Evolutionary conservation across 2,797 vertebrate genomes (phyloP).

Genomic region (Lophius americanus): DNA sequence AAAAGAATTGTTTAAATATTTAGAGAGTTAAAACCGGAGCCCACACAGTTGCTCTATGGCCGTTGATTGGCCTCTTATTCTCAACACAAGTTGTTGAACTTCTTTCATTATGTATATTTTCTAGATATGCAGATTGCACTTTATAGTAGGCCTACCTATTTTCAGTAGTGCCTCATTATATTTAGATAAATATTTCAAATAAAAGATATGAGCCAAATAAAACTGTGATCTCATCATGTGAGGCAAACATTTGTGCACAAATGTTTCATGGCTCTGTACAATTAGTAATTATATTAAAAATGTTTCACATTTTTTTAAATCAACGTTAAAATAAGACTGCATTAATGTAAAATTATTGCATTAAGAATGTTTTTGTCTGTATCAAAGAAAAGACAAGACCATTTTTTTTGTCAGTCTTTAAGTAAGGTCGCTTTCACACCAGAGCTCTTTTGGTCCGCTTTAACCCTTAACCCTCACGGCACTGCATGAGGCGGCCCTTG

Average conservation of each 20-base stretch:
- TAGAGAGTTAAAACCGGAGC: conserved; percentile 3
- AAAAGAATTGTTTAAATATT: background rate
- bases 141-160: background rate
- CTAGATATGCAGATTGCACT: background rate
- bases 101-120: background rate
- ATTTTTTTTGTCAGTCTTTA: no score
- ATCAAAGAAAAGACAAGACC: no score
- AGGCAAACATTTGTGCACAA: background rate
- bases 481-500: no score
- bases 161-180: background rate
- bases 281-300: background rate
- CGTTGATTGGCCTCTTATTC: background rate
- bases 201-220: no score
- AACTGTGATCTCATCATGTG: background rate
- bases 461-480: no score
- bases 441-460: no score
- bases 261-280: background rate
- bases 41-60: background rate
- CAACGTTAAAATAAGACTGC: no score
- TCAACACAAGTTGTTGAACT: background rate
- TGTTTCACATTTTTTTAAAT: no score
- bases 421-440: no score
- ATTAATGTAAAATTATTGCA: no score
- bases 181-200: no score
- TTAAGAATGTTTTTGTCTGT: no score